Conservation (phyloP, 2,797 vertebrate species). For the Percopsis omiscomaycus region DNA sequence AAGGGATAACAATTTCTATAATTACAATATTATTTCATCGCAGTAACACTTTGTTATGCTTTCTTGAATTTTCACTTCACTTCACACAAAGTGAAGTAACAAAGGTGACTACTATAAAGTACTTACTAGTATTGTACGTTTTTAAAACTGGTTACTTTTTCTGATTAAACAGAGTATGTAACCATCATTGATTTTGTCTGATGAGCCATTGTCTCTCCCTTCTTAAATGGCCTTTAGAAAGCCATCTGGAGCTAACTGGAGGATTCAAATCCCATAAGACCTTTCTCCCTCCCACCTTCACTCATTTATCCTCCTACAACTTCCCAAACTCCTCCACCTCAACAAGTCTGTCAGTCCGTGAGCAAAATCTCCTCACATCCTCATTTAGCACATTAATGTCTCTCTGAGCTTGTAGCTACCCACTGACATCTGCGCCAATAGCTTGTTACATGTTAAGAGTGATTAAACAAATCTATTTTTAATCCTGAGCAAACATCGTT, state of each 20-base stretch:
- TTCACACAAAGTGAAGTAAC: not conserved
- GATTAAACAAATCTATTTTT: slow-evolving; percentile 54
- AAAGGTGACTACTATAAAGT: not conserved
- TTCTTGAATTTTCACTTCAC: too few relatives aligned
- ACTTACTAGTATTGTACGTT: not conserved
- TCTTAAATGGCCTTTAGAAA: slow-evolving; percentile 17
- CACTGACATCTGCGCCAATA: slow-evolving; percentile 38
- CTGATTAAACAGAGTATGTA: slow-evolving; percentile 1
- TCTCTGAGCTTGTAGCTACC: slow-evolving; percentile 29
- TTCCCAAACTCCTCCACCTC: not conserved
- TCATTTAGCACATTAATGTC: slow-evolving; percentile 38
- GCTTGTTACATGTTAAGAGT: slow-evolving; percentile 50
- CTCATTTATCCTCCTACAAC: too few relatives aligned
- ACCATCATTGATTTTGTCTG: slow-evolving; percentile 23
- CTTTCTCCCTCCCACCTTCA: too few relatives aligned
- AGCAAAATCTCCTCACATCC: slow-evolving; percentile 33
- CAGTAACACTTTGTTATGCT: too few relatives aligned
- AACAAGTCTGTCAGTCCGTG: slow-evolving; percentile 18
- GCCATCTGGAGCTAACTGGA: not conserved
- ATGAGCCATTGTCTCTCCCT: slow-evolving; percentile 11
- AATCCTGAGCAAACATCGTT: slow-evolving; percentile 60
- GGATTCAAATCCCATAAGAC: too few relatives aligned
- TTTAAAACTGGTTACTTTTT: slow-evolving; percentile 16
- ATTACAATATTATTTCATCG: too few relatives aligned
- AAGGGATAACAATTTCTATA: too few relatives aligned